Evolutionary conservation across 2,888 invertebrate genomes (phyloP), one percentile per base, ranked within the genome.

Genomic region (Brenthis daphne): DNA sequence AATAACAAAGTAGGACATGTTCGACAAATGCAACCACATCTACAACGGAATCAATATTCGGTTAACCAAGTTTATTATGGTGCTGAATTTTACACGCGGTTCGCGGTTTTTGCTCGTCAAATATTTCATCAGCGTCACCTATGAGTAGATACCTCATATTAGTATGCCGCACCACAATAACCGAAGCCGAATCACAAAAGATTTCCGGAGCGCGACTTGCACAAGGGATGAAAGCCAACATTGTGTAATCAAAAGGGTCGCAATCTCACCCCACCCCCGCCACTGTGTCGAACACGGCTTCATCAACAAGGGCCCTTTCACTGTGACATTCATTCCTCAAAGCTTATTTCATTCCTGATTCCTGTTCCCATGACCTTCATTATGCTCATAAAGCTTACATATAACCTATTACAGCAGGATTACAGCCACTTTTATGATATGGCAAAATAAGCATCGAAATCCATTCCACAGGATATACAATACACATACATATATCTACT

Each of bases 231-330:
- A 91, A 90, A 90, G 90, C 87, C 90, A 86, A 90, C 91, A 90
- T 90, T 90, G 90, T 91, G 92, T 92, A 92, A 92, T 92, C 92
- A 92, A 88, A 88, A 92, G 90, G 92, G 92, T 90, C 91, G 89
- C 90, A 91, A 91, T 91, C 90, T 89, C 84, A 84, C 88, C 88
- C 86, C 87, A 81, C 84, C 87, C 85, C 84, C 81, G 70, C 73
- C 81, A 73, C 83, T 82, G 82, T 86, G 86, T 86, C 86, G 89
- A 90, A 91, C 89, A 89, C 85, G 85, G 89, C 89, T 89, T 92
- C 90, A 91, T 91, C 91, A 92, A 88, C 89, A 87, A 87, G 85
- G 85, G 85, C 86, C 87, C 86, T 85, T 86, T 87, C 89, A 89
- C 90, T 88, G 87, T 88, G 85, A 86, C 85, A 82, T 87, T 85